Base-by-base conservation (phyloP, 1,140 invertebrate genomes). In the Phortica variegata region DNA sequence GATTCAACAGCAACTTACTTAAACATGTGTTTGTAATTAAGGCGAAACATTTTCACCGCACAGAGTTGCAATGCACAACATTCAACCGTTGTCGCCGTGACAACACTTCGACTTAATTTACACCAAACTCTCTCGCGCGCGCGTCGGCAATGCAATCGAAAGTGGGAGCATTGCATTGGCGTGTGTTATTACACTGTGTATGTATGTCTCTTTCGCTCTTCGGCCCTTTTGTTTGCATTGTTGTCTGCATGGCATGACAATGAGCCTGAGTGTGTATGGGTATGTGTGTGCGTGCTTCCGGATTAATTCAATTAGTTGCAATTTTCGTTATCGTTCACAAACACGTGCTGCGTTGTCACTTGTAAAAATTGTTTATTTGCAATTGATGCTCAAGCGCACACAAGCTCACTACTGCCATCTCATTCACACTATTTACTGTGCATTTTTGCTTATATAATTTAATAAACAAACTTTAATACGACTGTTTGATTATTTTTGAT, bases 351-450 rank as follows among this genome's bases (percentile, higher is more conserved):
- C 60, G 52, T 55, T 69, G 65, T 61, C 65, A 69, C 61, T 60
- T 65, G 60, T 69, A 69, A 69, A 65, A 61, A 45, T 45, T 45
- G n/a, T n/a, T n/a, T n/a, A n/a, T n/a, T n/a, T n/a, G n/a, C n/a
- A n/a, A n/a, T n/a, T n/a, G n/a, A n/a, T n/a, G n/a, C n/a, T n/a
- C n/a, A n/a, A n/a, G n/a, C 58, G 52, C 55, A 61, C 26, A 66
- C n/a, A n/a, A n/a, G n/a, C n/a, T n/a, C n/a, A n/a, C n/a, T n/a
- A n/a, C n/a, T n/a, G n/a, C n/a, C n/a, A n/a, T n/a, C n/a, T n/a
- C n/a, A n/a, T n/a, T n/a, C n/a, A n/a, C n/a, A n/a, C n/a, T n/a
- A n/a, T n/a, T n/a, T n/a, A n/a, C n/a, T n/a, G n/a, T n/a, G n/a
- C n/a, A n/a, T n/a, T n/a, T n/a, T n/a, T n/a, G n/a, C n/a, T n/a